phyloP scores from a whole-genome alignment of 2,888 invertebrate species.

The Orthosia cruda region DNA sequence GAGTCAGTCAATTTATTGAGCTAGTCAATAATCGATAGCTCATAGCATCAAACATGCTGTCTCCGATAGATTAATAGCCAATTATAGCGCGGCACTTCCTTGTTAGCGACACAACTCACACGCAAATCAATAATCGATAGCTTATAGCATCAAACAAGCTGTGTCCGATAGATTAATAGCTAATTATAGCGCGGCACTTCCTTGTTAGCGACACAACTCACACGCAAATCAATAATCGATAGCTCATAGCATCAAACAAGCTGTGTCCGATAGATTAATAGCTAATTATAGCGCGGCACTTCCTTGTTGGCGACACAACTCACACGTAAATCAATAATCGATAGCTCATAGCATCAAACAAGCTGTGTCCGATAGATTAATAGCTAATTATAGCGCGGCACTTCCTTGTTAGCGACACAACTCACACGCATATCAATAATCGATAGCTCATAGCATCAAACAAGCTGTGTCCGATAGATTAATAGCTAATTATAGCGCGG shows the following conservation, averaged over 20 bases:
- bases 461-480: constrained; percentile 32
- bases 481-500: constrained; percentile 41
- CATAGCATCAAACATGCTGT: constrained; percentile 34
- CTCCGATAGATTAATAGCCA: constrained; percentile 41
- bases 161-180: constrained; percentile 40
- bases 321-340: constrained; percentile 26
- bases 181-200: constrained; percentile 33
- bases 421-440: constrained; percentile 20
- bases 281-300: constrained; percentile 34
- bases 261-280: constrained; percentile 38
- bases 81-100: constrained; percentile 26
- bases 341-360: constrained; percentile 28
- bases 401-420: neutral
- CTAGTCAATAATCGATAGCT: constrained; percentile 28
- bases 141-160: constrained; percentile 27
- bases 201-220: neutral
- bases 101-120: too few species aligned
- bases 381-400: constrained; percentile 37
- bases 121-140: constrained; percentile 33
- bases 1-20: constrained; percentile 26
- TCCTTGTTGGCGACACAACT: neutral
- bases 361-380: constrained; percentile 36
- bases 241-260: constrained; percentile 28
- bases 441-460: constrained; percentile 23
- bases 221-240: constrained; percentile 26